Base-by-base conservation (phyloP, 2,797 vertebrate genomes). In the Odontamblyopus lacepedii region DNA sequence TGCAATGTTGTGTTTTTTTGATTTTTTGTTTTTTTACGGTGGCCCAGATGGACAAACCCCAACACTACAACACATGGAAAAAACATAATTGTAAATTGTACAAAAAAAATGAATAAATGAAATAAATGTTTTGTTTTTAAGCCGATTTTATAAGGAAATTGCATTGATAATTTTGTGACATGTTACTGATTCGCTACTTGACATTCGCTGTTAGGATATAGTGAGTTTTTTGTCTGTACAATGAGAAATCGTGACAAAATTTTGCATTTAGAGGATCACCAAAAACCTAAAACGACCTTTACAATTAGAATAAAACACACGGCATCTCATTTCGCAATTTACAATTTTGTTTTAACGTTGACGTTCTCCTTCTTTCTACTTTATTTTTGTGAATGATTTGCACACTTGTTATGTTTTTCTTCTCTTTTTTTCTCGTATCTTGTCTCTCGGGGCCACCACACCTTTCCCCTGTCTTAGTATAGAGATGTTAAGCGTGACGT, bases 1-100 rank as follows among this genome's bases (percentile, higher is more conserved):
- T 64, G 63, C 63, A 64, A 64, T 64, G 7, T 63, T 38, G 30
- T 63, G 61, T 63, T 38, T 61, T 35, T 7, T 35, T 35, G 6
- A 0, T 35, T 32, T 3, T 23, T 32, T 4, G 3, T 32, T 30
- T 62, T 38, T 38, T 63, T 63, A 63, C 18, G 18, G 61, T 35
- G 61, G 61, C 30, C 30, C 61, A 35, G 18, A 63, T 19, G 61
- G 61, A 63, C 61, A 63, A 63, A 19, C 38, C 30, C 19, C 18
- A 60, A 30, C 27, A 60, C 29, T 15, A 29, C 27, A 29, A 60
- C 13, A 60, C 12, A 18, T 16, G 44, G 26, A 27, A 12, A 27
- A 59, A 59, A 59, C 56, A 59, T 23, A 4, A 57, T n/a, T 56
- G 55, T 56, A 56, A 26, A 56, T 26, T 23, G 7, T 26, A 1